Evolutionary conservation across 2,888 invertebrate genomes (phyloP).

Genomic region (Gnatocerus cornutus): DNA sequence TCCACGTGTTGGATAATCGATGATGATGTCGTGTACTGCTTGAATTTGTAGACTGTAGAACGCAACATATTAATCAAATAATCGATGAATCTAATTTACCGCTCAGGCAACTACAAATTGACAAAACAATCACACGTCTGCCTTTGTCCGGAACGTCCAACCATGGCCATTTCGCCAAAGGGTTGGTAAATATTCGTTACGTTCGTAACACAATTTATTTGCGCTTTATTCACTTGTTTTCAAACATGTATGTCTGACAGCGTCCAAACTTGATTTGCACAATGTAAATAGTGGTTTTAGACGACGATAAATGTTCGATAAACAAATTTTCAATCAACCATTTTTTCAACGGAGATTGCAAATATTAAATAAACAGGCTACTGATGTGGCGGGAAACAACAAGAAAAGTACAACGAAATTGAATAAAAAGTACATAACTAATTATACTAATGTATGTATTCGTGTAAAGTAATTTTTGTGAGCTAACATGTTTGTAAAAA

Average conservation of each 20-base stretch:
- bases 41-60: conserved; percentile 58
- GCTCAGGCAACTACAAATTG: conserved; percentile 68
- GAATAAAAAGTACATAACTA: too few relatives aligned
- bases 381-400: background rate
- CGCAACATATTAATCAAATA: conserved; percentile 66
- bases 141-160: conserved; percentile 61
- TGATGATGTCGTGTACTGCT: conserved; percentile 56
- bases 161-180: conserved; percentile 64
- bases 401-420: background rate
- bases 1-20: conserved; percentile 22
- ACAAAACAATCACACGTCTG: conserved; percentile 68
- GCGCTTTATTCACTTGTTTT: conserved; percentile 58
- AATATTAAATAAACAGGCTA: background rate
- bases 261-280: conserved; percentile 44
- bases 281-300: conserved; percentile 28
- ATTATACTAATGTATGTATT: too few relatives aligned
- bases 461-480: too few relatives aligned
- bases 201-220: conserved; percentile 63
- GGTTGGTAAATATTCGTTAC: conserved; percentile 67
- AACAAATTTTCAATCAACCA: conserved; percentile 2
- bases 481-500: too few relatives aligned
- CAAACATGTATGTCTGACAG: conserved; percentile 51
- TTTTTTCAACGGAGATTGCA: background rate
- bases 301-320: conserved; percentile 15
- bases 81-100: conserved; percentile 69